Conservation (phyloP, 2,888 invertebrate species). For the Anticlea derivata region DNA sequence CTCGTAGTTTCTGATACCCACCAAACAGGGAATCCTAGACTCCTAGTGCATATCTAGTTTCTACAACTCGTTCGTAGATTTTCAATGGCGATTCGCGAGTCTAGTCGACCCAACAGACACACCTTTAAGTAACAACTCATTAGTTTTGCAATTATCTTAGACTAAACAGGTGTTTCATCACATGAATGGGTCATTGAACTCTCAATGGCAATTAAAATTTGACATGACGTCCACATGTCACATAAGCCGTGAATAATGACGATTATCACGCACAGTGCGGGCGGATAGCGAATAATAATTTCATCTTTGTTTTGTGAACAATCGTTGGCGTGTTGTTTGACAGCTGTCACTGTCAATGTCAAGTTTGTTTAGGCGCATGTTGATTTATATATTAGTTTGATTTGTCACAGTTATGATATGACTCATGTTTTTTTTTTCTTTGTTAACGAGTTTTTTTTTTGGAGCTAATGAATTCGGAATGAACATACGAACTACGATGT, state of each 20-base stretch:
- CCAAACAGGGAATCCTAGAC: too few relatives aligned
- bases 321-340: not conserved
- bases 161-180: not conserved
- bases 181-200: slow-evolving; percentile 1
- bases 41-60: too few relatives aligned
- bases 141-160: slow-evolving; percentile 17
- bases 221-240: not conserved
- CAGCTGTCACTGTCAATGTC: slow-evolving; percentile 22
- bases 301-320: slow-evolving; percentile 5
- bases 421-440: too few relatives aligned
- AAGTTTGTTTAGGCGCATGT: slow-evolving; percentile 7
- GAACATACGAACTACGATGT: too few relatives aligned
- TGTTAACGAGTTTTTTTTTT: too few relatives aligned
- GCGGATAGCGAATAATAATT: slow-evolving; percentile 10
- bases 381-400: not conserved
- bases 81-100: too few relatives aligned
- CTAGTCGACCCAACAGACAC: slow-evolving; percentile 2
- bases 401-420: slow-evolving; percentile 7
- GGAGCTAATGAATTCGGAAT: too few relatives aligned
- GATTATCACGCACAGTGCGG: not conserved
- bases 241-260: slow-evolving; percentile 9
- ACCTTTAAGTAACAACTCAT: not conserved
- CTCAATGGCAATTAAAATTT: slow-evolving; percentile 4
- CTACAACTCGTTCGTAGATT: too few relatives aligned
- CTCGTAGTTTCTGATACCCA: too few relatives aligned